A percentile compares a stretch with the other conserved stretches of the same genome.
phyloP scores from a whole-genome alignment of 2,888 invertebrate genomes.

The Sarcophaga rosellei region DNA sequence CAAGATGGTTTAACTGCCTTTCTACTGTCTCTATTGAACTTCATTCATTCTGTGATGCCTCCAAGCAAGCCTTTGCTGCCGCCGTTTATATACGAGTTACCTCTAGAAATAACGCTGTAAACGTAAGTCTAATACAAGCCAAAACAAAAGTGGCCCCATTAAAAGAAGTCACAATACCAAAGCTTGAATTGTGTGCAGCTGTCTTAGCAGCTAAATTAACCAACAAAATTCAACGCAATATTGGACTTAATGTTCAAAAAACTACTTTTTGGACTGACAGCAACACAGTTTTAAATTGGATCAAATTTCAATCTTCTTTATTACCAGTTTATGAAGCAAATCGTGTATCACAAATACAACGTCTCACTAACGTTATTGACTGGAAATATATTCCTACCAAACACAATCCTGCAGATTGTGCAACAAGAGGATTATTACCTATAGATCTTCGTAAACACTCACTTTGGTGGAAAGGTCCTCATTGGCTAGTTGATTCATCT shows the following conservation, averaged over 20 bases:
- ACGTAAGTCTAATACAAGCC: slow-evolving; percentile 16
- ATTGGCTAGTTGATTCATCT: not conserved
- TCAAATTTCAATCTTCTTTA: slow-evolving; percentile 13
- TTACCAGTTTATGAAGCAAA: slow-evolving; percentile 38
- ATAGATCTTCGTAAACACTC: slow-evolving; percentile 10
- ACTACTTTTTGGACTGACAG: slow-evolving; percentile 32
- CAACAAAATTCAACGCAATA: slow-evolving; percentile 2
- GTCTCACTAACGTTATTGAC: slow-evolving; percentile 5
- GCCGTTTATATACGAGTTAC: not conserved
- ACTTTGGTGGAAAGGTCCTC: slow-evolving; percentile 20
- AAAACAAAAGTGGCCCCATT: slow-evolving; percentile 47
- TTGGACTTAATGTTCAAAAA: slow-evolving; percentile 4
- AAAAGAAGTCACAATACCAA: slow-evolving; percentile 31
- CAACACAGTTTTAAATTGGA: slow-evolving; percentile 37
- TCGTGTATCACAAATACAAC: slow-evolving; percentile 35
- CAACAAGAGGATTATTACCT: slow-evolving; percentile 16
- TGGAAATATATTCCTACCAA: slow-evolving; percentile 34
- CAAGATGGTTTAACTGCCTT: slow-evolving; percentile 41
- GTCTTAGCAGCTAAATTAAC: slow-evolving; percentile 1
- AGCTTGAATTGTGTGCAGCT: slow-evolving; percentile 39
- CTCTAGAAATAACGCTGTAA: no score
- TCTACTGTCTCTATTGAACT: not conserved
- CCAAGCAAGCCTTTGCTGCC: slow-evolving; percentile 46
- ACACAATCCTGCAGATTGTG: slow-evolving; percentile 24
- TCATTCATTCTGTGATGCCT: slow-evolving; percentile 57